A percentile compares a stretch with the other conserved stretches of the same genome.
Evolutionary conservation across 2,888 invertebrate genomes (phyloP).

Genomic region (Hydraecia micacea): DNA sequence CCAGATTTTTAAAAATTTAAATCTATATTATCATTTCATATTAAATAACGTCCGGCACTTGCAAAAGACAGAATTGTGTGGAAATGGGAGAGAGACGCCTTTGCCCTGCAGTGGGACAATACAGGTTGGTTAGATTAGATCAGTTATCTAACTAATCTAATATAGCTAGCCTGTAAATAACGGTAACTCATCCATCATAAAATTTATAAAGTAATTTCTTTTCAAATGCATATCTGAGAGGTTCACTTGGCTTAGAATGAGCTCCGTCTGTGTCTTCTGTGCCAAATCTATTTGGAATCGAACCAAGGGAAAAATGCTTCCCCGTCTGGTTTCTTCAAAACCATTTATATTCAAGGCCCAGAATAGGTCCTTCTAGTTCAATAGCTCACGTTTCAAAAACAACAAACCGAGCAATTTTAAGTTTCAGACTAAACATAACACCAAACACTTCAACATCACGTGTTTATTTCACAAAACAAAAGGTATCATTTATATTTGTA

Average conservation of each 20-base stretch:
- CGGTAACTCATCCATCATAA: background rate
- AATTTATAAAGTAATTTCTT: conserved; percentile 9
- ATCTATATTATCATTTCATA: background rate
- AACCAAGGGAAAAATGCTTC: background rate
- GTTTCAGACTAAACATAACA: conserved; percentile 42
- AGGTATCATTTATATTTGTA: conserved; percentile 59
- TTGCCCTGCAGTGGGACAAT: no score
- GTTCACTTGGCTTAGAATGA: conserved; percentile 31
- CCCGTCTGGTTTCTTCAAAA: conserved; percentile 3
- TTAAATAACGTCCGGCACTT: no score
- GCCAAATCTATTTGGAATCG: conserved; percentile 37
- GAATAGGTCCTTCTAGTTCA: background rate
- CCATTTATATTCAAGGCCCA: conserved; percentile 1
- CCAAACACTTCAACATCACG: conserved; percentile 43
- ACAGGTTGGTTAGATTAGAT: no score
- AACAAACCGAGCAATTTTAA: conserved; percentile 25
- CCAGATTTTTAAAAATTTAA: background rate
- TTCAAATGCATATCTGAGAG: background rate
- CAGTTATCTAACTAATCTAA: no score
- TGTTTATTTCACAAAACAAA: conserved; percentile 56
- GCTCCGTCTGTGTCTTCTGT: conserved; percentile 2
- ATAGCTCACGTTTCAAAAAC: conserved; percentile 31
- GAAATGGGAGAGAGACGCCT: no score
- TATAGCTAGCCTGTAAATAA: background rate
- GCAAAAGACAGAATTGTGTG: no score